A percentile compares a stretch with the other conserved stretches of the same genome.
These are phyloP conservation scores for Drosophila tani DNA, from an alignment of 1,140 invertebrate species.

Conservation along the genomic window DNA sequence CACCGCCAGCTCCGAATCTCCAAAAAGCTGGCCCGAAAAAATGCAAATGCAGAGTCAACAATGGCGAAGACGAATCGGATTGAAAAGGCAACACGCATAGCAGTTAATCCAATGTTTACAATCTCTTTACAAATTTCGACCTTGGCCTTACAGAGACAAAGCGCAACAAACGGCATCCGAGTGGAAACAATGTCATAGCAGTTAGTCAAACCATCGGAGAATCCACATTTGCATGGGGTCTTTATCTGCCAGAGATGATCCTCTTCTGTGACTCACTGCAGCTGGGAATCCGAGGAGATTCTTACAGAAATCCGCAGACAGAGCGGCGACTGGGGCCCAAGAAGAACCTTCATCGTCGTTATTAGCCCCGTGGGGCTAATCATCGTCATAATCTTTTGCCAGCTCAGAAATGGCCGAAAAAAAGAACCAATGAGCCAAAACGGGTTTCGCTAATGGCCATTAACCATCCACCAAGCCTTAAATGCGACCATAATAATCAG, in stretches of 20 bases:
- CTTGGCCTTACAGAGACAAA: slow-evolving; percentile 77
- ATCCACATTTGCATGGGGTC: slow-evolving; percentile 1
- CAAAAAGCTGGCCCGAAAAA: slow-evolving; percentile 43
- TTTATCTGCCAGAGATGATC: slow-evolving; percentile 8
- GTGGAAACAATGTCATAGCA: slow-evolving; percentile 74
- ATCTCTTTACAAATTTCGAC: slow-evolving; percentile 82
- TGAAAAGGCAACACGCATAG: slow-evolving; percentile 57
- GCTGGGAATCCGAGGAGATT: slow-evolving; percentile 30
- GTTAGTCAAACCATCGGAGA: slow-evolving; percentile 52
- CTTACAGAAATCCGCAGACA: slow-evolving; percentile 67
- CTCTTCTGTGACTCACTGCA: slow-evolving; percentile 23
- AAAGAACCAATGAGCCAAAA: slow-evolving; percentile 25
- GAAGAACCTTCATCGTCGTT: slow-evolving; percentile 24
- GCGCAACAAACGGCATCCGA: slow-evolving; percentile 67
- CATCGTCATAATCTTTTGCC: slow-evolving; percentile 10
- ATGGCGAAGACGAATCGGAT: slow-evolving; percentile 40
- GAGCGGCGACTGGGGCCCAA: slow-evolving; percentile 39
- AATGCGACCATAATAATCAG: slow-evolving; percentile 48
- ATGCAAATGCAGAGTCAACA: slow-evolving; percentile 72
- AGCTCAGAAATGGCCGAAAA: slow-evolving; percentile 7
- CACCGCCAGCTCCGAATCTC: slow-evolving; percentile 15
- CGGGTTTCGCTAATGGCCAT: slow-evolving; percentile 55
- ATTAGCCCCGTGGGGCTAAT: slow-evolving; percentile 31
- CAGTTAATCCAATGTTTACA: slow-evolving; percentile 79
- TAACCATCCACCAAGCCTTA: slow-evolving; percentile 31